Evolutionary conservation across 2,888 invertebrate genomes (phyloP), one percentile per base, ranked within the genome.

Genomic region (Parelbella ahira): DNA sequence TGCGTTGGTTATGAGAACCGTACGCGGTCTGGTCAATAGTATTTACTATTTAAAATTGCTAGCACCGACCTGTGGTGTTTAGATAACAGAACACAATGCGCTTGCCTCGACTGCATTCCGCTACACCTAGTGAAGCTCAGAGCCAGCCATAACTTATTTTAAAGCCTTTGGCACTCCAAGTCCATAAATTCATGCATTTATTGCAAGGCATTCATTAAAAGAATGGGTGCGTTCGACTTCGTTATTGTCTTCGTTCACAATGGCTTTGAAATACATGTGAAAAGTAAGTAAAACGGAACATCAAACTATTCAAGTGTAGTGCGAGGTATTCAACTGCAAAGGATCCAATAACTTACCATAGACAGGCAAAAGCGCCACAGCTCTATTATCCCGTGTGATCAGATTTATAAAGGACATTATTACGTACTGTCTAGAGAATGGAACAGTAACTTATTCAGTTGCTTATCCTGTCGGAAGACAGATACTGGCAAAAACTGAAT

Each of bases 91-190:
- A 72, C 58, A 72, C 57, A 68, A 65, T 67, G 59, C 58, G 47
- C 56, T 50, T 48, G 53, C 54, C 49, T 50, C 47, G 60, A 51
- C 64, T 63, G 66, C 78, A 82, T 82, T 80, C 79, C 77, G 53
- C 51, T 47, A 59, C 67, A 62, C 61, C 54, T 54, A 54, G 61
- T 59, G 51, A 59, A 63, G 54, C 54, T 49, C 49, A 59, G 69
- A 68, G 75, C 75, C 75, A 72, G 68, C 68, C 58, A 72, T 76
- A 72, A 72, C 66, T 67, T 68, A 69, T 73, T 73, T 69, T 63
- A 70, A 60, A 67, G 57, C 60, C 58, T 58, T 58, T 60, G 51
- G 44, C 58, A 56, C 12, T 37, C 19, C 18, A 37, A 30, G 32
- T 37, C 32, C 9, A 15, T 27, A 25, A 37, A 27, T 37, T 18